Evolutionary conservation across 2,797 vertebrate species (phyloP).

Genomic region (Helostoma temminkii): DNA sequence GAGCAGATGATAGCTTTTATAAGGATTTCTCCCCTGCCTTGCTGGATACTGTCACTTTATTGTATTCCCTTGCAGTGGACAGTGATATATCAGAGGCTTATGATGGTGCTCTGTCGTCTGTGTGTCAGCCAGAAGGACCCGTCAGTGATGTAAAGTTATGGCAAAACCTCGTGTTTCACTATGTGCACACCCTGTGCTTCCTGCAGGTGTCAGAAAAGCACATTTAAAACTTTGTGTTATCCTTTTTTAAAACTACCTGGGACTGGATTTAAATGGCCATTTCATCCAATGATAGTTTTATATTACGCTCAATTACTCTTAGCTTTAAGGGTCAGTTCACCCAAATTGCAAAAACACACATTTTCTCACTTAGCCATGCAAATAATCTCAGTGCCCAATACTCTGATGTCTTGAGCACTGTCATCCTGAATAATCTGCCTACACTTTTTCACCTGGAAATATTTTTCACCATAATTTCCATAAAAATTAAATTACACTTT

Average conservation of each 20-base stretch:
- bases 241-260: constrained; percentile 1
- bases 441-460: constrained; percentile 6
- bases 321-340: constrained; percentile 50
- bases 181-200: not conserved
- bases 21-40: constrained; percentile 41
- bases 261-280: constrained; percentile 25
- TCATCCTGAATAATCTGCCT: constrained; percentile 2
- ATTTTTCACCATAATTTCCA: not conserved
- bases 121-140: constrained; percentile 14
- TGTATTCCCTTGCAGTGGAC: constrained; percentile 46
- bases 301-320: constrained; percentile 62
- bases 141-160: constrained; percentile 7
- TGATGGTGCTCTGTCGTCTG: constrained; percentile 16
- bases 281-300: constrained; percentile 37
- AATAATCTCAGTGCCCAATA: constrained; percentile 41
- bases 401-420: constrained; percentile 8
- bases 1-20: constrained; percentile 69
- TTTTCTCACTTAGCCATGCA: constrained; percentile 58
- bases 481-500: not conserved
- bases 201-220: not conserved
- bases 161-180: not conserved
- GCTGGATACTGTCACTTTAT: constrained; percentile 52
- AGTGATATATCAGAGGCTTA: constrained; percentile 35
- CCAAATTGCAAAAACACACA: constrained; percentile 51
- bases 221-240: constrained; percentile 10